These are phyloP conservation scores for Halichoerus grypus DNA, from an alignment of 2,113 vertebrate species.

Conservation along the genomic window DNA sequence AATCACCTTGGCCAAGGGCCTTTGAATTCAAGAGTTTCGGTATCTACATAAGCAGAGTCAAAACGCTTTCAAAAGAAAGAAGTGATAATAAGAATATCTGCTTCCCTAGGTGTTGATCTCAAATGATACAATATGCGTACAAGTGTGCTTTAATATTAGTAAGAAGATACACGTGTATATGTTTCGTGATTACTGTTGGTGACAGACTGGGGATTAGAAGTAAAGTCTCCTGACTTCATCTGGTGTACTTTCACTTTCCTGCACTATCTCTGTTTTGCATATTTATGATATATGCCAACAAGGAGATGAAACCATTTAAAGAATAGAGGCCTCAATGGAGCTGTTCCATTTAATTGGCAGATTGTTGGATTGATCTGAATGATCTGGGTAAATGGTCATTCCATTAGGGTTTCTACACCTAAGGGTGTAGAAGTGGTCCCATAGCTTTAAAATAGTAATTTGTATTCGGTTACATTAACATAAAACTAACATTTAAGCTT, in stretches of 20 bases:
- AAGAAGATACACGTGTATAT: neutral
- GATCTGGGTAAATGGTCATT: neutral
- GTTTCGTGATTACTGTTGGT: neutral
- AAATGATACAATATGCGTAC: neutral
- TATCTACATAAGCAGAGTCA: neutral
- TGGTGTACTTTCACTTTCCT: neutral
- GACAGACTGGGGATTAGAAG: neutral
- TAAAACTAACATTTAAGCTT: neutral
- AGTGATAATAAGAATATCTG: neutral
- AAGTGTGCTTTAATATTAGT: neutral
- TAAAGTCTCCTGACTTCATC: neutral
- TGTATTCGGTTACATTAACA: constrained; percentile 36
- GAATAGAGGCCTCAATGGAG: neutral
- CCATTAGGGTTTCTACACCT: neutral
- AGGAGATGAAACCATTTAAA: constrained; percentile 41
- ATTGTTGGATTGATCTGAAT: neutral
- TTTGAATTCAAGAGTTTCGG: neutral
- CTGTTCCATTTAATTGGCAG: neutral
- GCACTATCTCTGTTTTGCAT: neutral
- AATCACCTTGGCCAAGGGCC: neutral
- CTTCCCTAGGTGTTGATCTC: neutral
- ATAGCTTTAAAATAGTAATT: constrained; percentile 31
- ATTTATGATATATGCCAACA: constrained; percentile 12
- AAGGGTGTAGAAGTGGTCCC: neutral
- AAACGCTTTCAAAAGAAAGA: neutral